Evolutionary conservation across 2,888 invertebrate species (phyloP), one percentile per base, ranked within the genome.

Genomic region (Zele albiditarsus): DNA sequence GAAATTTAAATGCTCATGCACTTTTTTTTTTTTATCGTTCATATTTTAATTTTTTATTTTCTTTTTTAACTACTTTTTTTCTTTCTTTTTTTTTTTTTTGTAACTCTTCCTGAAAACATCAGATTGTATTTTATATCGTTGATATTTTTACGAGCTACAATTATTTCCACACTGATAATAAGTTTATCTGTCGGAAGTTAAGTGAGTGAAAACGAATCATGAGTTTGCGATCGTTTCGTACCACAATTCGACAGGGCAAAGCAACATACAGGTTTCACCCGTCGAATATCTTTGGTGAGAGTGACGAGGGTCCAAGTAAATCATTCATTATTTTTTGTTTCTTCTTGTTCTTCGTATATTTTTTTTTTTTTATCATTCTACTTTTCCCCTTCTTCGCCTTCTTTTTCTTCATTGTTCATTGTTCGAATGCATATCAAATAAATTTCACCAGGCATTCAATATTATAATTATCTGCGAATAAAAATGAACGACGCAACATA

Each of bases 261-360:
- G 28, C 49, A 46, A 38, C 38, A 65, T 73, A 53, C 80, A 84
- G 20, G 86, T 87, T 87, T 87, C 86, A 85, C 86, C 83, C 82
- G 82, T 83, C 84, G 84, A 87, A 87, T 87, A 86, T 83, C 85
- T 87, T 84, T 68, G 85, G 86, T 84, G 86, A 87, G 87, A 87
- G 86, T 84, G 70, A 74, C 73, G 77, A 77, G 65, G 73, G 68
- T 79, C 76, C 78, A 58, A 76, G 79, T 78, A 77, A 80, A 82
- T 74, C 73, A 63, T 46, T 65, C 57, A 49, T 69, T 67, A 73
- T 73, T 58, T 33, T 63, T 57, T 60, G 65, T 70, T 38, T 49
- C 60, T 69, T 27, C 68, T 74, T 75, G n/a, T 73, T 53, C 58
- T 72, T 68, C 16, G 12, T 31, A 63, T 73, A 73, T 69, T 57